Base-by-base conservation (phyloP, 2,113 vertebrate genomes). In the Fregata magnificens region DNA sequence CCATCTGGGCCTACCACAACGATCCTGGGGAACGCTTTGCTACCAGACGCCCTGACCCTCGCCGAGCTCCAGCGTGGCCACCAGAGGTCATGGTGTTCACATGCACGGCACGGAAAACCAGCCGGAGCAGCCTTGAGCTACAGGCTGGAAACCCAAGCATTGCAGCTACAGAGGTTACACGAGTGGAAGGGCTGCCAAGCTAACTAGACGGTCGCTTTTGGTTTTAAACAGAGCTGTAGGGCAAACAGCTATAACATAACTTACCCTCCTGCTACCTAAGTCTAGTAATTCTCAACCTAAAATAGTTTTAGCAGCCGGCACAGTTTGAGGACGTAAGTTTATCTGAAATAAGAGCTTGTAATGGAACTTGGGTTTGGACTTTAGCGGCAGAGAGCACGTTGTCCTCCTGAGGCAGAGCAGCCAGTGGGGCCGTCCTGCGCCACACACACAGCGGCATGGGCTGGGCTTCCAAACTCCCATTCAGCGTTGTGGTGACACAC, bases 11-110 rank as follows among this genome's bases (percentile, higher is more conserved):
- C 55, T 13, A 20, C 69, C 38, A 1, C 80, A 18, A 55, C 0
- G 17, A 16, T 32, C 7, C 50, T 0, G 21, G 28, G 22, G 47
- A 45, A 11, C 0, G 4, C 44, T n/a, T 21, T 25, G 32, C 45
- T 13, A 1, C 9, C 62, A 4, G 31, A 4, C 2, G 2, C 4
- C 76, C 26, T 0, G 10, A 16, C 0, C 3, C 45, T 38, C 7
- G 31, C 80, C 6, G 7, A n/a, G 55, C 63, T 40, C 6, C 3
- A 24, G 16, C 2, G 4, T 14, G 63, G 81, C 96, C 96, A 62
- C 59, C 59, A 94, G 95, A 78, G 94, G 93, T 77, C 92, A 56
- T 0, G 11, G 24, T 86, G 36, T 22, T 29, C 76, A 5, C 66
- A 72, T 3, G 25, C 45, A 87, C 6, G 9, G 22, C 55, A 2